Evolutionary conservation across 2,797 vertebrate species (phyloP), one percentile per base, ranked within the genome.

Genomic region (Hybognathus amarus): DNA sequence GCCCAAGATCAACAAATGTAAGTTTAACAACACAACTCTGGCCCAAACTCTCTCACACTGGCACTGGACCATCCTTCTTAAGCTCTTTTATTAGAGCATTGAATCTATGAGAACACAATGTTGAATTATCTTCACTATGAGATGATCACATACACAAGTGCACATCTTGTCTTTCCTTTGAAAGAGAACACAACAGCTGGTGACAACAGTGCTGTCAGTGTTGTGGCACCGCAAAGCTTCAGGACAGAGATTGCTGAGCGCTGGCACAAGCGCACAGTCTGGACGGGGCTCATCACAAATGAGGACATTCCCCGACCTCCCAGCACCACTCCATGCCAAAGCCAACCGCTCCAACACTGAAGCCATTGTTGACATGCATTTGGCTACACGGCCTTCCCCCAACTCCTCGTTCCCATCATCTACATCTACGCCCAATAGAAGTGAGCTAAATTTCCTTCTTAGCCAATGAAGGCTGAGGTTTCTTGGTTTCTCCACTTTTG

Each of bases 321-420:
- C 78, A 82, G 79, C 80, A 81, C 85, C 86, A 79, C 82, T 83
- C 74, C 85, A 83, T 77, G 71, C 87, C 88, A 85, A 85, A 87
- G 83, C 82, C 77, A 77, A 84, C 75, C 33, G 15, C 85, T 89
- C 79, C 88, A 89, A 92, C 88, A 92, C 89, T 90, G 85, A 86
- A 82, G 64, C 84, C 84, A 89, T 92, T 92, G 90, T 92, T 88
- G 82, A 85, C 73, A 80, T 87, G 79, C 33, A 59, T 69, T 68
- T 70, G 70, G 42, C 80, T 75, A 77, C 36, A 61, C 5, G 20
- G 27, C 77, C 40, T 47, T 45, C 47, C 30, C 84, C 30, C 73
- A 70, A 74, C 84, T 27, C 79, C 73, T 56, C 87, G 59, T 79
- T 78, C 82, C 85, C 83, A 77, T 78, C n/a, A 1, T 77, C 73